These are phyloP conservation scores for Spisula solida DNA, from an alignment of 2,888 invertebrate genomes.

Conservation along the genomic window DNA sequence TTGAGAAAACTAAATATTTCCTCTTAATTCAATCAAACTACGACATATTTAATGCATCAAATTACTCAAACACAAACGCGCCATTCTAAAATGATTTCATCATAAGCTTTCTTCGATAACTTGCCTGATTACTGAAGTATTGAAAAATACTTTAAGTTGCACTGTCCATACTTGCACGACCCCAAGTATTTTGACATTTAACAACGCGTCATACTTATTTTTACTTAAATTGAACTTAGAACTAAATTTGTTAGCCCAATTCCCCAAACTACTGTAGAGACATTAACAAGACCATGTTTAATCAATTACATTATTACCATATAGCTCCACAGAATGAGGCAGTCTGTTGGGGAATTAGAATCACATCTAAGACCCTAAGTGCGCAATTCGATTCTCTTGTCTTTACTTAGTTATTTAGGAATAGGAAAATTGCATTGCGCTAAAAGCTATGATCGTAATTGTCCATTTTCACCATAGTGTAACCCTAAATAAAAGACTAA, in stretches of 20 bases:
- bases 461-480: not conserved
- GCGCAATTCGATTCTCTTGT: slow-evolving; percentile 12
- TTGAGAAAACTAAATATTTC: no score
- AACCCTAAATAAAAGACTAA: not conserved
- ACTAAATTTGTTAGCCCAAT: not conserved
- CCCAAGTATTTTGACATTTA: no score
- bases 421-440: not conserved
- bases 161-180: no score
- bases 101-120: no score
- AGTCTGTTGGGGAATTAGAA: not conserved
- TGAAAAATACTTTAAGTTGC: no score
- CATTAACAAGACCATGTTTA: not conserved
- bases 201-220: no score
- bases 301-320: slow-evolving; percentile 1
- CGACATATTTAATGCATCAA: no score
- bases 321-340: not conserved
- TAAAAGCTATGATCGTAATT: not conserved
- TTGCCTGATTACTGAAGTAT: no score
- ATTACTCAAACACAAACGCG: no score
- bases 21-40: no score
- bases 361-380: not conserved
- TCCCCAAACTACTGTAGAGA: not conserved
- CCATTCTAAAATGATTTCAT: no score
- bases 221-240: no score
- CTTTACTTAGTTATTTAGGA: not conserved